Evolutionary conservation across 2,113 vertebrate genomes (phyloP).

Genomic region (Emberiza fucata): DNA sequence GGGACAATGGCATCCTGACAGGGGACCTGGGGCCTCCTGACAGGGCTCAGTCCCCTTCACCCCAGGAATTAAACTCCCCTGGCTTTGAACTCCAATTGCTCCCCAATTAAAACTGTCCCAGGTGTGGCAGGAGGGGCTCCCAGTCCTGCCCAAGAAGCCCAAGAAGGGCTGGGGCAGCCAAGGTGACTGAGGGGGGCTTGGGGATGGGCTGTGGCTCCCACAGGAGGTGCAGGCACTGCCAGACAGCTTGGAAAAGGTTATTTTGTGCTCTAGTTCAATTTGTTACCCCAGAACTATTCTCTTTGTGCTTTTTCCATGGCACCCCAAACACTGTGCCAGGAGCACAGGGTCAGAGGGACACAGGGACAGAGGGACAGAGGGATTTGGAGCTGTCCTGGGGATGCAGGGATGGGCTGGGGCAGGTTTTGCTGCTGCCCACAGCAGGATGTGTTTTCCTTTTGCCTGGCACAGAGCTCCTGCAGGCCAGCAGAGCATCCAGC

Average conservation of each 20-base stretch:
- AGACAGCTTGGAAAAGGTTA: background rate
- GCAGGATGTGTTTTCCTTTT: background rate
- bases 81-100: background rate
- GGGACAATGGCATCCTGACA: accelerated
- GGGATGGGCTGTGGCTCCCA: background rate
- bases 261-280: background rate
- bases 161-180: background rate
- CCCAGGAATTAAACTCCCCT: background rate
- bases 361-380: background rate
- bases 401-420: accelerated
- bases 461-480: background rate
- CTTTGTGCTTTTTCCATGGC: accelerated
- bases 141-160: background rate
- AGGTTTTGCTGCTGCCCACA: background rate
- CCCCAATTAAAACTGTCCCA: background rate
- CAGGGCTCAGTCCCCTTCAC: background rate
- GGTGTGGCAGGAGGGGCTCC: background rate
- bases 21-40: background rate
- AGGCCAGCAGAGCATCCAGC: background rate
- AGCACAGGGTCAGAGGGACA: background rate
- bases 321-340: background rate
- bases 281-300: background rate
- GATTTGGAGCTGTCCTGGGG: background rate
- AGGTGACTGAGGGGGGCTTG: background rate
- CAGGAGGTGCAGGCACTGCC: background rate